These are phyloP conservation scores for Hyaena hyaena DNA, from an alignment of 2,113 vertebrate genomes.

Conservation along the genomic window DNA sequence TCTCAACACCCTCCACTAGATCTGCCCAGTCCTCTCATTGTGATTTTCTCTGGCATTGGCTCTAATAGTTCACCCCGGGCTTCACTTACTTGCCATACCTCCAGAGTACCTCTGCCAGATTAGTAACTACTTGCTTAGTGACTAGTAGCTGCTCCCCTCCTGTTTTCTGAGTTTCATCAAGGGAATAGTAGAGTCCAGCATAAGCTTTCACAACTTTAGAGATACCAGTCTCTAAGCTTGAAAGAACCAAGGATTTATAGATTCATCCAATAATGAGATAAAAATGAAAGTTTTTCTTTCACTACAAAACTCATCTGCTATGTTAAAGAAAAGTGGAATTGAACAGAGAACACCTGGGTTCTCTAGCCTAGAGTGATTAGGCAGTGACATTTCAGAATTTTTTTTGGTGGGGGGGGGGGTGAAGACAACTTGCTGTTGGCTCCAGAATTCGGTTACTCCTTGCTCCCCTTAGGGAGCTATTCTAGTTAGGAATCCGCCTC, in stretches of 20 bases:
- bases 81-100: neutral
- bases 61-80: neutral
- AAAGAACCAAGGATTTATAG: neutral
- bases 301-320: neutral
- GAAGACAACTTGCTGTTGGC: constrained; percentile 2
- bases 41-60: neutral
- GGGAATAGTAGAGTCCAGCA: neutral
- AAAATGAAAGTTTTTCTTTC: constrained; percentile 33
- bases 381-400: constrained; percentile 44
- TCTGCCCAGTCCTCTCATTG: neutral
- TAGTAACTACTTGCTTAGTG: neutral
- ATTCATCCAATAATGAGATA: neutral
- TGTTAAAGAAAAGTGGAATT: constrained; percentile 48
- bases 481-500: constrained; percentile 20
- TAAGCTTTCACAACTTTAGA: neutral
- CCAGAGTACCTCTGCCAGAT: neutral
- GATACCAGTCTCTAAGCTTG: neutral
- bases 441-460: neutral
- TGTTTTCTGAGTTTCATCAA: neutral
- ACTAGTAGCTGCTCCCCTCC: neutral
- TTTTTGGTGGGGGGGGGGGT: neutral
- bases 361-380: neutral
- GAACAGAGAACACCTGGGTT: constrained; percentile 1
- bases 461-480: neutral
- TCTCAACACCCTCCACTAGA: neutral